Conservation (phyloP, 2,888 invertebrate species). For the Prostheceraeus crozeri region DNA sequence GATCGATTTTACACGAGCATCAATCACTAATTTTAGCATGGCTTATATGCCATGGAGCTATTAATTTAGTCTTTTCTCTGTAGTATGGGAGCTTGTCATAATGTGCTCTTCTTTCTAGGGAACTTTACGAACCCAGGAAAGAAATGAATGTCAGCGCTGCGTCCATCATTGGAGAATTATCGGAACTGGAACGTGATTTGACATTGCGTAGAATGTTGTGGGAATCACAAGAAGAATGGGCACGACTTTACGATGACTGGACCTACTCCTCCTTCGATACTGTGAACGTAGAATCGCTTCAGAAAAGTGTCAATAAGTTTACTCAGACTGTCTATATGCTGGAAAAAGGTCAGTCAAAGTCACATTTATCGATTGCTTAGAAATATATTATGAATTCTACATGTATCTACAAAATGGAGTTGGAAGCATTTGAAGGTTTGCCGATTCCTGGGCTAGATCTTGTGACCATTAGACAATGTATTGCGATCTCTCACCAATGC, state of each 20-base stretch:
- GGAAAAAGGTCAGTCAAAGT: conserved; percentile 51
- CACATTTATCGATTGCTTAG: not conserved
- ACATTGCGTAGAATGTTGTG: conserved; percentile 53
- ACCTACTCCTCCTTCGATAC: conserved; percentile 51
- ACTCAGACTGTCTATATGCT: conserved; percentile 57
- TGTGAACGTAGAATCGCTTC: conserved; percentile 52
- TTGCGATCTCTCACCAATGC: no score
- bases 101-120: no score
- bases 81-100: no score
- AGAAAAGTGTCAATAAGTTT: conserved; percentile 55
- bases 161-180: conserved; percentile 45
- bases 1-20: no score
- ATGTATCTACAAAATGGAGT: not conserved
- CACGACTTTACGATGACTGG: conserved; percentile 52
- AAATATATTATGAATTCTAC: no score
- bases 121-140: no score
- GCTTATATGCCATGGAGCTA: no score
- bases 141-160: not conserved
- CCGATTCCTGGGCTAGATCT: no score
- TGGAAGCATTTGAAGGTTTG: no score
- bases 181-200: conserved; percentile 55
- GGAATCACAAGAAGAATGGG: conserved; percentile 55
- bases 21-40: no score
- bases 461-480: no score
- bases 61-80: no score